Evolutionary conservation across 2,113 vertebrate genomes (phyloP).

Genomic region (Perccottus glenii): DNA sequence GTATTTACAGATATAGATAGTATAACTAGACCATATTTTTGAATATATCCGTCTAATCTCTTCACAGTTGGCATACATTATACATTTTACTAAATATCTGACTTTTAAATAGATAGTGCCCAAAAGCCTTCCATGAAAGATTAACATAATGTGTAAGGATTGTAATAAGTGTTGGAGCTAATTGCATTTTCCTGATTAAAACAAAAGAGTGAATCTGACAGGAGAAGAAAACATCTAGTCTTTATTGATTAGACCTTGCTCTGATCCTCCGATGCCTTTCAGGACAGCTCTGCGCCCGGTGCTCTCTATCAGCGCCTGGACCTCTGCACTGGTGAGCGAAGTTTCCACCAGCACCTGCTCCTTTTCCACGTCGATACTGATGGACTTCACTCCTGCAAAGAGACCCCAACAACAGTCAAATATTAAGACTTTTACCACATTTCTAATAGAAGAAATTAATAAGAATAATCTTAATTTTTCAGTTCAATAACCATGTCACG

Average conservation of each 20-base stretch:
- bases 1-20: neutral
- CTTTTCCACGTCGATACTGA: constrained; percentile 78
- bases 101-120: too few species aligned
- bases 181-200: constrained; percentile 8
- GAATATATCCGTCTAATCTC: too few species aligned
- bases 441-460: neutral
- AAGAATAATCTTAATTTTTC: too few species aligned
- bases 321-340: constrained; percentile 75
- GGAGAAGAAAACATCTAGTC: too few species aligned
- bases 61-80: too few species aligned
- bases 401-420: neutral
- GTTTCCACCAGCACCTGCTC: constrained; percentile 87
- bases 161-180: neutral
- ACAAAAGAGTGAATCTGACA: too few species aligned
- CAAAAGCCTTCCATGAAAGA: too few species aligned
- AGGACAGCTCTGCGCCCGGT: constrained; percentile 85
- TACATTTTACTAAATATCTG: too few species aligned
- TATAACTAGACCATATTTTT: too few species aligned
- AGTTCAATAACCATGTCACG: too few species aligned
- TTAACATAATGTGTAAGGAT: too few species aligned
- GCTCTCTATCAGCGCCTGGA: constrained; percentile 84
- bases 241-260: constrained; percentile 58
- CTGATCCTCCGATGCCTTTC: constrained; percentile 83
- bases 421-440: neutral
- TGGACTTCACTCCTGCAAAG: constrained; percentile 76